phyloP scores from a whole-genome alignment of 2,797 vertebrate species.

The Enteromius trimaculatus region DNA sequence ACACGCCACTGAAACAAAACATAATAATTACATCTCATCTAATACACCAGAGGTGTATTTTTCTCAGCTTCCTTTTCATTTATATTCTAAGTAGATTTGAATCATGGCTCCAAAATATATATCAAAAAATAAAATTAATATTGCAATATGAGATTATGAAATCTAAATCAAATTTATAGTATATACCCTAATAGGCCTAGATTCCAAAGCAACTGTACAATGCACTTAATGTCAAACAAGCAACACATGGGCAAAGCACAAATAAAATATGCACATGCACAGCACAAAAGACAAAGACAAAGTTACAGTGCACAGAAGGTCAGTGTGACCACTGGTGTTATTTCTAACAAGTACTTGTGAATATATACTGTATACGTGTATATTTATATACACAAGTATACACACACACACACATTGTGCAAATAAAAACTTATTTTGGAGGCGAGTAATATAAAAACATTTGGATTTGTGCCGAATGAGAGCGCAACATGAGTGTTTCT shows the following conservation, averaged over 20 bases:
- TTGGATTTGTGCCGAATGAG: too few species aligned
- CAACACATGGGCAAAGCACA: background rate
- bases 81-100: background rate
- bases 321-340: too few species aligned
- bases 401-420: too few species aligned
- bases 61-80: background rate
- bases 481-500: background rate
- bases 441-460: too few species aligned
- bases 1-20: conserved; percentile 86
- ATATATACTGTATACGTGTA: too few species aligned
- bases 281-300: too few species aligned
- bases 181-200: background rate
- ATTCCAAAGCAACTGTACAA: background rate
- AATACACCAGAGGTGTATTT: background rate
- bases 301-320: too few species aligned
- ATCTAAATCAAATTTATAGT: background rate
- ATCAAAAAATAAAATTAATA: background rate
- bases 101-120: background rate
- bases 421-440: too few species aligned
- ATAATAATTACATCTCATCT: background rate
- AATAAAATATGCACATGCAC: background rate
- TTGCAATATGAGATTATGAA: background rate
- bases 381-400: too few species aligned
- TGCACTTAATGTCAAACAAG: background rate
- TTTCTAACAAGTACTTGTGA: too few species aligned